Conservation (phyloP, 2,888 invertebrate genomes). For the Agapetus fuscipes region DNA sequence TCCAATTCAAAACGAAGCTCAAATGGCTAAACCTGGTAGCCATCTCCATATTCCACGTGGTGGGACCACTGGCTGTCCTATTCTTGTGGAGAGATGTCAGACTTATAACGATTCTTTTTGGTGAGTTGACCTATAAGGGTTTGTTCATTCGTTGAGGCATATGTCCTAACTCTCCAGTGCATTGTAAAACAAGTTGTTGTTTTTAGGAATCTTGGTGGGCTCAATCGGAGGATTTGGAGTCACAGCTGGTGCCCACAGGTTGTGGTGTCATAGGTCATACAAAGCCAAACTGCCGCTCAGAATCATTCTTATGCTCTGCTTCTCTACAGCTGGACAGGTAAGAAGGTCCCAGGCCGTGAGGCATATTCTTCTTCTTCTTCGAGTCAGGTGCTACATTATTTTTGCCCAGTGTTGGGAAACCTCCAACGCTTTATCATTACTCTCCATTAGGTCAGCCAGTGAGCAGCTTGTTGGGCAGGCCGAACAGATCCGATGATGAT, state of each 20-base stretch:
- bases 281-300: slow-evolving; percentile 54
- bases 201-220: slow-evolving; percentile 45
- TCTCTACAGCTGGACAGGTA: slow-evolving; percentile 59
- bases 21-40: slow-evolving; percentile 53
- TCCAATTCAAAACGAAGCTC: slow-evolving; percentile 47
- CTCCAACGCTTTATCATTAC: too few relatives aligned
- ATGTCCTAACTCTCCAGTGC: too few relatives aligned
- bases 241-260: slow-evolving; percentile 59
- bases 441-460: too few relatives aligned
- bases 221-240: slow-evolving; percentile 54
- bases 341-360: slow-evolving; percentile 15
- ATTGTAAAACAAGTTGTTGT: too few relatives aligned
- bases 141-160: slow-evolving; percentile 1
- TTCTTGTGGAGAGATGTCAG: slow-evolving; percentile 29
- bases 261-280: slow-evolving; percentile 58
- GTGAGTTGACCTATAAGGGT: slow-evolving; percentile 43
- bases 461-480: too few relatives aligned
- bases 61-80: slow-evolving; percentile 27
- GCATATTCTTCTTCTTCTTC: too few relatives aligned
- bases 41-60: slow-evolving; percentile 43
- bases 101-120: slow-evolving; percentile 43
- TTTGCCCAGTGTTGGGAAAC: too few relatives aligned
- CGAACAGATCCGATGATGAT: too few relatives aligned
- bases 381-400: too few relatives aligned
- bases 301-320: slow-evolving; percentile 49